phyloP scores from a whole-genome alignment of 2,797 vertebrate species.

The Cuculus canorus region DNA sequence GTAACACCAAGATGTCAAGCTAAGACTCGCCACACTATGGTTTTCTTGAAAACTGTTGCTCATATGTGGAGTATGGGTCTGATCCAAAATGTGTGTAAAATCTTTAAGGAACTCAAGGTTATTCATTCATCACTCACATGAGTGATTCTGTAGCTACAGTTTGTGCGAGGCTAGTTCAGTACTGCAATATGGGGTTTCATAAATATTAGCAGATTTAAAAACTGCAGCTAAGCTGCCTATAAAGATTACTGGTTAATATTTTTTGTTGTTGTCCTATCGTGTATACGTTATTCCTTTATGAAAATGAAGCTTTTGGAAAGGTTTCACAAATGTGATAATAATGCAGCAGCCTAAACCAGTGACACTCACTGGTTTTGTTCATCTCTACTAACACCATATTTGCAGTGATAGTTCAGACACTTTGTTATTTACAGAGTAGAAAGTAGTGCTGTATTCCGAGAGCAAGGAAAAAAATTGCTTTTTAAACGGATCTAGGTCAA shows the following conservation, averaged over 20 bases:
- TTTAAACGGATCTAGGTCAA: neutral
- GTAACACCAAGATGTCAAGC: neutral
- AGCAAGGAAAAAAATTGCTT: neutral
- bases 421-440: neutral
- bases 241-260: neutral
- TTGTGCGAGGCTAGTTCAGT: neutral
- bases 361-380: neutral
- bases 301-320: neutral
- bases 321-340: neutral
- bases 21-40: neutral
- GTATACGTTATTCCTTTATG: neutral
- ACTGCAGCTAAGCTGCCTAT: neutral
- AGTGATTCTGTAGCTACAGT: neutral
- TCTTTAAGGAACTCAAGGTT: neutral
- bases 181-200: neutral
- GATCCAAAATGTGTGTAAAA: neutral
- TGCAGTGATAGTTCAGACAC: neutral
- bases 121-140: neutral
- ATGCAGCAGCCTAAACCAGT: neutral
- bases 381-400: neutral
- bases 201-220: neutral
- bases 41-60: neutral
- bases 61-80: neutral
- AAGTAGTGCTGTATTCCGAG: neutral
- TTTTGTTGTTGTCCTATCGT: neutral